Evolutionary conservation across 2,888 invertebrate genomes (phyloP).

Genomic region (Patella caerulea): DNA sequence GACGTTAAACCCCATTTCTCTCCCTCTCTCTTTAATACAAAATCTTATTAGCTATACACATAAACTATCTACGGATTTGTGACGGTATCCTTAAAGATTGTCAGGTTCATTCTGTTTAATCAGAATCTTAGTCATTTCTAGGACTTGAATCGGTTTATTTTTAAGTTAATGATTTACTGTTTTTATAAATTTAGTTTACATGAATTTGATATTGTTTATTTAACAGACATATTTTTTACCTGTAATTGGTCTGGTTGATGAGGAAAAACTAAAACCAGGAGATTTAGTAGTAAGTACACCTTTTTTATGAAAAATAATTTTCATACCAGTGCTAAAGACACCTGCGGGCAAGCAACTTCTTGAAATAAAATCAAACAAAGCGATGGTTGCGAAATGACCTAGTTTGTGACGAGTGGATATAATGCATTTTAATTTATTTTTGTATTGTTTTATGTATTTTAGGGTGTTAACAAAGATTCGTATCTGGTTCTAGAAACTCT

Average conservation of each 20-base stretch:
- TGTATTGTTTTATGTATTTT: constrained; percentile 30
- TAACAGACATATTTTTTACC: constrained; percentile 97
- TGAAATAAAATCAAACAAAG: too few relatives aligned
- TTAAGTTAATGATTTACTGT: too few relatives aligned
- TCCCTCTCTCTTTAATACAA: too few relatives aligned
- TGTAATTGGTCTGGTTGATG: constrained; percentile 97
- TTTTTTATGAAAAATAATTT: neutral
- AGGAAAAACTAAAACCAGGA: constrained; percentile 97
- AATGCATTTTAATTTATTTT: neutral
- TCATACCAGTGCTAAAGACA: neutral
- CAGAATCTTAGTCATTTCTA: too few relatives aligned
- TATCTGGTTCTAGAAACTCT: constrained; percentile 97
- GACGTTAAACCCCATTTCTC: too few relatives aligned
- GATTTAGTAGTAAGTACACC: constrained; percentile 76
- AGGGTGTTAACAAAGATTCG: constrained; percentile 83
- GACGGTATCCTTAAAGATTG: too few relatives aligned
- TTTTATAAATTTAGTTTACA: neutral
- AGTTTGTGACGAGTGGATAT: neutral
- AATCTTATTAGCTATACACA: too few relatives aligned
- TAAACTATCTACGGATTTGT: too few relatives aligned
- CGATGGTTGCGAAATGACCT: too few relatives aligned
- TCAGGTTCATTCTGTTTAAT: too few relatives aligned
- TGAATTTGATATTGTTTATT: constrained; percentile 20
- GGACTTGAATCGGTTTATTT: too few relatives aligned
- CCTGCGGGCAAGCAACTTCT: too few relatives aligned